Conservation (phyloP, 2,888 invertebrate species). For the Copidosoma aretas region DNA sequence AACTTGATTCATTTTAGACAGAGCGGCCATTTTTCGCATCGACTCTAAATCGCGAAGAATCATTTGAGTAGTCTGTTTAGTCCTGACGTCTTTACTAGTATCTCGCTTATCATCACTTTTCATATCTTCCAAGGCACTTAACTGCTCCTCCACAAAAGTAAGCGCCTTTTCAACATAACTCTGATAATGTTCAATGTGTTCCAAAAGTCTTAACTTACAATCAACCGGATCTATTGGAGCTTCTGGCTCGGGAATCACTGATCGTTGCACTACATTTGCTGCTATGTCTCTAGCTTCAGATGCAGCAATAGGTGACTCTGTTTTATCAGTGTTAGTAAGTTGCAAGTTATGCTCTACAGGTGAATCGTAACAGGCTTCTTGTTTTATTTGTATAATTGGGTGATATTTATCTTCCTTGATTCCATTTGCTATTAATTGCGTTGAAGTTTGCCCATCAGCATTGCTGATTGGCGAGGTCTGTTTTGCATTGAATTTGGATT, state of each 20-base stretch:
- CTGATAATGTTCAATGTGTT: constrained; percentile 80
- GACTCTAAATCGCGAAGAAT: constrained; percentile 75
- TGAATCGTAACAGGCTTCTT: constrained; percentile 1
- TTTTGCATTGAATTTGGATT: constrained; percentile 48
- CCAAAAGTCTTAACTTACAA: constrained; percentile 78
- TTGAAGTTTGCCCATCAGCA: constrained; percentile 47
- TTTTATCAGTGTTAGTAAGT: constrained; percentile 11
- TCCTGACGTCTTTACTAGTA: background rate
- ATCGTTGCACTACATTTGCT: constrained; percentile 47
- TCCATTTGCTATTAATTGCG: constrained; percentile 49
- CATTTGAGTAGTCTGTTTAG: constrained; percentile 76
- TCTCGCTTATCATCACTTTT: constrained; percentile 1
- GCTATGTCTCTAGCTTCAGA: constrained; percentile 9
- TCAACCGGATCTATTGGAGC: constrained; percentile 81
- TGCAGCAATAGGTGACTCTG: background rate
- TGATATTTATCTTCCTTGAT: constrained; percentile 25
- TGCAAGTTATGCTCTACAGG: constrained; percentile 9
- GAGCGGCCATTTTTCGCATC: constrained; percentile 72
- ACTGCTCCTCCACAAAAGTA: constrained; percentile 77
- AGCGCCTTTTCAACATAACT: constrained; percentile 74
- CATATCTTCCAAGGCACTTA: constrained; percentile 63
- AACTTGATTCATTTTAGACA: constrained; percentile 46
- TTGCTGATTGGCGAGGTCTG: constrained; percentile 43
- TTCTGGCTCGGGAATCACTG: constrained; percentile 77
- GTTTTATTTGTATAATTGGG: background rate